Conservation (phyloP, 2,113 vertebrate genomes). For the Sterrhoptilus dennistouni region DNA sequence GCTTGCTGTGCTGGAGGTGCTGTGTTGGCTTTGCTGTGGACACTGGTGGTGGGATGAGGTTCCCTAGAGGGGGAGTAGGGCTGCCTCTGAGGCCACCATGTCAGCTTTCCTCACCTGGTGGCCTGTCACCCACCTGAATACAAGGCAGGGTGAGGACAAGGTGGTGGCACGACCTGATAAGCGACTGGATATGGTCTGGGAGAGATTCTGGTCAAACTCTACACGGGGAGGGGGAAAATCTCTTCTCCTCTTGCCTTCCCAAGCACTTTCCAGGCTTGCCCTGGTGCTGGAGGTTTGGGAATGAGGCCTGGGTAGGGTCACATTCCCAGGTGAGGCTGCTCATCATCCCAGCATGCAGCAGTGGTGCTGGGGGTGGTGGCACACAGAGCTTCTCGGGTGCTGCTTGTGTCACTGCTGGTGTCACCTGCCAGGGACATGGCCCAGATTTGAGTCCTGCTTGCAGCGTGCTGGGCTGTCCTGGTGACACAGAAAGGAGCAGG, state of each 20-base stretch:
- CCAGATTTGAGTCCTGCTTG: background rate
- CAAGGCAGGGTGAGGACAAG: background rate
- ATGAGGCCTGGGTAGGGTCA: background rate
- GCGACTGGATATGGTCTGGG: background rate
- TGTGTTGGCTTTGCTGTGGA: background rate
- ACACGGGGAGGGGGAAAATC: accelerated
- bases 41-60: background rate
- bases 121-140: background rate
- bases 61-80: accelerated
- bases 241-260: background rate
- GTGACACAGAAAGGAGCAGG: background rate
- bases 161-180: background rate
- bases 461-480: background rate
- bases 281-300: background rate
- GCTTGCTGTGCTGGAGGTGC: background rate
- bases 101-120: background rate
- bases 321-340: background rate
- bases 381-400: background rate
- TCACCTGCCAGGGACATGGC: background rate
- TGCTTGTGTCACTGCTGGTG: background rate
- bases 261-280: background rate
- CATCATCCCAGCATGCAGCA: accelerated
- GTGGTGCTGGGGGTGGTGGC: background rate
- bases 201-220: background rate
- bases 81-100: background rate